A percentile compares a stretch with the other conserved stretches of the same genome.
These are phyloP conservation scores for Drosophila niveifrons DNA, from an alignment of 2,888 invertebrate genomes.

Conservation along the genomic window DNA sequence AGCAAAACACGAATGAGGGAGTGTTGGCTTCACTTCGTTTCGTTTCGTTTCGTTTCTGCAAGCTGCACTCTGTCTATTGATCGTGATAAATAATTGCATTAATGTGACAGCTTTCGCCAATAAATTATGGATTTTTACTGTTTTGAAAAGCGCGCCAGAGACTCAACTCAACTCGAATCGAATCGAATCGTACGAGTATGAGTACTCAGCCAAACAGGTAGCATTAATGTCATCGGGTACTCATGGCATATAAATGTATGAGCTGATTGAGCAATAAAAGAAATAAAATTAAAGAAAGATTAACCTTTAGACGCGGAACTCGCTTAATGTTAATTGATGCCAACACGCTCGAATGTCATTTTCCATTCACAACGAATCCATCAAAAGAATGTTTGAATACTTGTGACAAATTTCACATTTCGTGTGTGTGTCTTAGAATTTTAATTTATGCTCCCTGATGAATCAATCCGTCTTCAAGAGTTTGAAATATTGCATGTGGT, in stretches of 20 bases:
- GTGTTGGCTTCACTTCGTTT: slow-evolving; percentile 26
- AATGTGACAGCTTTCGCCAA: slow-evolving; percentile 72
- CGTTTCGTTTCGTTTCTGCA: slow-evolving; percentile 18
- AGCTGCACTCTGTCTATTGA: slow-evolving; percentile 51
- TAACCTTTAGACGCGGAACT: slow-evolving; percentile 41
- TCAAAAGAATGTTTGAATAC: neutral
- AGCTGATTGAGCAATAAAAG: slow-evolving; percentile 43
- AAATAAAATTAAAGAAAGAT: no score
- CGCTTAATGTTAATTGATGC: slow-evolving; percentile 23
- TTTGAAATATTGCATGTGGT: neutral
- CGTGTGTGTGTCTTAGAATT: neutral
- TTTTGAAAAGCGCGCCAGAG: slow-evolving; percentile 27
- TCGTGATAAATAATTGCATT: slow-evolving; percentile 78
- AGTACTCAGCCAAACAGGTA: slow-evolving; percentile 24
- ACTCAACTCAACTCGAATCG: neutral
- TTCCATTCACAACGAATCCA: slow-evolving; percentile 9
- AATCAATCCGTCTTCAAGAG: slow-evolving; percentile 7
- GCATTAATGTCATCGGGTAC: slow-evolving; percentile 17
- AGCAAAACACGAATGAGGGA: slow-evolving; percentile 40
- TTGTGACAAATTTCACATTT: slow-evolving; percentile 12
- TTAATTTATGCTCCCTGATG: neutral
- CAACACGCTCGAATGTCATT: slow-evolving; percentile 32
- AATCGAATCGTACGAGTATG: no score
- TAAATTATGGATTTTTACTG: slow-evolving; percentile 65
- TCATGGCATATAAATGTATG: neutral